phyloP scores from a whole-genome alignment of 2,888 invertebrate genomes.

The Clunio marinus region DNA sequence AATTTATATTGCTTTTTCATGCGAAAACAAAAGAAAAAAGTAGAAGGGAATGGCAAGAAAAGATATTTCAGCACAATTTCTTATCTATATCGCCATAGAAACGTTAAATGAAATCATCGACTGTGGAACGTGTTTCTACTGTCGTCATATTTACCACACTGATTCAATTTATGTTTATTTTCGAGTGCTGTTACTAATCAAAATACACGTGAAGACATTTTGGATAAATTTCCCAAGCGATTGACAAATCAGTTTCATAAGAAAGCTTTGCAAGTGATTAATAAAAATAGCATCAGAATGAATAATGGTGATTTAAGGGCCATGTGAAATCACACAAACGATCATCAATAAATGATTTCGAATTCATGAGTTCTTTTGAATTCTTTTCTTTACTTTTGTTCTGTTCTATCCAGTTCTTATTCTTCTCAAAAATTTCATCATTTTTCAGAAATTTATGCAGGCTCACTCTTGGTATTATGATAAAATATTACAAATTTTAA shows the following conservation, averaged over 20 bases:
- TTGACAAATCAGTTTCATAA: not conserved
- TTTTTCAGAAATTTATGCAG: not conserved
- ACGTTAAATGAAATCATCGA: constrained; percentile 10
- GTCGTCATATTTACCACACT: not conserved
- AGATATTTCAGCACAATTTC: too few species aligned
- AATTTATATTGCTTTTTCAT: constrained; percentile 20
- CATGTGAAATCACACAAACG: too few species aligned
- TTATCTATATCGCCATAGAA: constrained; percentile 2
- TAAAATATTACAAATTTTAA: constrained; percentile 1
- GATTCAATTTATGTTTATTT: constrained; percentile 4
- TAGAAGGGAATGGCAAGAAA: too few species aligned
- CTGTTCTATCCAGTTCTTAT: too few species aligned
- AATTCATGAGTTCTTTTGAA: too few species aligned
- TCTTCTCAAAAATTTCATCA: too few species aligned
- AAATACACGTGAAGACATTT: not conserved
- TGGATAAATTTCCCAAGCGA: not conserved
- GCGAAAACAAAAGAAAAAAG: too few species aligned
- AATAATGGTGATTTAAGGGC: too few species aligned
- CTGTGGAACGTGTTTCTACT: not conserved
- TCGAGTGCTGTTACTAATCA: constrained; percentile 4
- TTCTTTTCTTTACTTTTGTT: too few species aligned
- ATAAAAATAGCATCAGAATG: too few species aligned
- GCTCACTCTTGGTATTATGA: not conserved
- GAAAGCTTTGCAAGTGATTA: not conserved
- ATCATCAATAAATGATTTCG: too few species aligned